These are phyloP conservation scores for Tragelaphus oryx DNA, from an alignment of 2,797 vertebrate species.

Conservation along the genomic window DNA sequence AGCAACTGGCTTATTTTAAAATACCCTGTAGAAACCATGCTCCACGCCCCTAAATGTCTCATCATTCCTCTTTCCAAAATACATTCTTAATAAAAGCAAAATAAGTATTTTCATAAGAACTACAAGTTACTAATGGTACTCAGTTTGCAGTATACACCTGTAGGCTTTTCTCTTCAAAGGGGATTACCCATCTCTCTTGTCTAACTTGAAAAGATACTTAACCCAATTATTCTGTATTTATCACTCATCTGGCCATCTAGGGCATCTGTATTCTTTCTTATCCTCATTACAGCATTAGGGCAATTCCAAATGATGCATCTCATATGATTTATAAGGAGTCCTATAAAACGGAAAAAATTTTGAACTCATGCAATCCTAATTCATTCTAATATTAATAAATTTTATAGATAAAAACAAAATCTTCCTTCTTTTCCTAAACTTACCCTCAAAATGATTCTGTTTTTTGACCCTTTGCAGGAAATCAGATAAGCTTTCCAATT, in stretches of 20 bases:
- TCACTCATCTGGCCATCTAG: background rate
- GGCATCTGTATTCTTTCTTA: background rate
- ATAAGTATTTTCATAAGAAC: background rate
- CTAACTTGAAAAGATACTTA: background rate
- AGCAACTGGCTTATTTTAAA: slow-evolving; percentile 25
- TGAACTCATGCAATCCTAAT: background rate
- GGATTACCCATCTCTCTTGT: background rate
- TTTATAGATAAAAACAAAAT: background rate
- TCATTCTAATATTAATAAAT: background rate
- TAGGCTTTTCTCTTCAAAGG: background rate
- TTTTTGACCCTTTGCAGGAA: background rate
- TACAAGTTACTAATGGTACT: background rate
- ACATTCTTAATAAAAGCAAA: background rate
- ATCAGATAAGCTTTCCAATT: slow-evolving; percentile 13
- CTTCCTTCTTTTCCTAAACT: background rate
- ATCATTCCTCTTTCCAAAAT: background rate
- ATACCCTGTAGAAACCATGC: background rate
- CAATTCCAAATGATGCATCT: background rate
- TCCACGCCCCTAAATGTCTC: background rate
- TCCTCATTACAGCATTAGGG: background rate
- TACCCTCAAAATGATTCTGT: background rate
- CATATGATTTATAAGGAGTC: background rate
- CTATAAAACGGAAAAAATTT: background rate
- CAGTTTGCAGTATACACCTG: background rate
- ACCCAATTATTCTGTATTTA: background rate